These are phyloP conservation scores for Oophaga sylvatica DNA, from an alignment of 2,797 vertebrate genomes.

Conservation along the genomic window DNA sequence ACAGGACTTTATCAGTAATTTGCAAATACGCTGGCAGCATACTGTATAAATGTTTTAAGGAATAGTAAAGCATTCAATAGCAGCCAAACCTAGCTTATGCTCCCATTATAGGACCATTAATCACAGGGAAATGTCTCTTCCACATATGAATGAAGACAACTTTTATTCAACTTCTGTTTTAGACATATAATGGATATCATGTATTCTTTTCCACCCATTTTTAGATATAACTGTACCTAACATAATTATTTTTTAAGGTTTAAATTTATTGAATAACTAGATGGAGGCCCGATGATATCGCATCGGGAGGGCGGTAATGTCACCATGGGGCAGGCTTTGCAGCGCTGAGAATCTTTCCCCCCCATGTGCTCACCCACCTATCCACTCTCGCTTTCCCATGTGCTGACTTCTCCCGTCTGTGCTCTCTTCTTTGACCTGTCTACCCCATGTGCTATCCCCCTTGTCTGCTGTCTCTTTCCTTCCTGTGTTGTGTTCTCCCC, in stretches of 20 bases:
- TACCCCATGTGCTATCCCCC: too few species aligned
- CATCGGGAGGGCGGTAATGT: too few species aligned
- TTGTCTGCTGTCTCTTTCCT: too few species aligned
- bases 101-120: neutral
- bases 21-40: slow-evolving; percentile 4
- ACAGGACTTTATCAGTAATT: slow-evolving; percentile 38
- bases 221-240: neutral
- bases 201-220: neutral
- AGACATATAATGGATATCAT: neutral
- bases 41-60: slow-evolving; percentile 26
- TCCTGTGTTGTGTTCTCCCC: too few species aligned
- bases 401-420: too few species aligned
- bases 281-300: too few species aligned
- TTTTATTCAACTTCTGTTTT: neutral
- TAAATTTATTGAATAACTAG: neutral
- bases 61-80: neutral
- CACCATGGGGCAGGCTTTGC: too few species aligned
- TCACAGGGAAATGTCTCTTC: neutral
- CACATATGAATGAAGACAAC: neutral
- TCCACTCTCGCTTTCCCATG: too few species aligned
- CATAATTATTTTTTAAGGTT: neutral
- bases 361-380: too few species aligned
- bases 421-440: too few species aligned
- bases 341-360: too few species aligned
- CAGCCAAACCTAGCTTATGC: neutral